Evolutionary conservation across 2,797 vertebrate genomes (phyloP), one percentile per base, ranked within the genome.

Genomic region (Halcyon leucocephala): DNA sequence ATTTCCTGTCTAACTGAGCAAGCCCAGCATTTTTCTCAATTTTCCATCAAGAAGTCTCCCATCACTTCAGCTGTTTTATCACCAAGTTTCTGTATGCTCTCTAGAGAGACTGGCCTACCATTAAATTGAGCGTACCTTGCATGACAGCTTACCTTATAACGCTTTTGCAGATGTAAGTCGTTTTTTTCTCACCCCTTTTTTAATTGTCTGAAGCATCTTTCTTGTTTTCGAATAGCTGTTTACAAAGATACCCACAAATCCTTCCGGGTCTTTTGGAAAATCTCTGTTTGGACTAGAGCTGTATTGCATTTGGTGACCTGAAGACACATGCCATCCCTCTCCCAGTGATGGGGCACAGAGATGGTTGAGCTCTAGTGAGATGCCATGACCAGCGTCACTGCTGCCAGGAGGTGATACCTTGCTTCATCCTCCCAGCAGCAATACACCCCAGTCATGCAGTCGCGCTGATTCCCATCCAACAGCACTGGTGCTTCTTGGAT

Each of bases 271-370:
- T 44, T 82, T 58, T 35, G 12, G 35, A 44, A 33, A 54, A 71
- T 21, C 37, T 10, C 7, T 26, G 13, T 89, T 76, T 82, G 42
- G 60, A 8, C 39, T 86, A 62, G 24, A 81, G 48, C 26, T 21
- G 24, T 71, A 60, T 18, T 33, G 41, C 13, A 15, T 15, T 46
- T 0, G 0, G n/a, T 16, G 15, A 66, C 24, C 55, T 62, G 71
- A 85, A 48, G 21, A 37, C 12, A 18, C 42, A 82, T 5, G 10
- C 21, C 48, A 82, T 28, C 4, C 10, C 42, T 35, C n/a, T 9
- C 6, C 9, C 2, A 0, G 10, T 46, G n/a, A 31, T 7, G 39
- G 25, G 29, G 52, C 65, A 54, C 18, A 0, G 0, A 71, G 51
- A 16, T 66, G n/a, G 20, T 1, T 84, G 65, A 54, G 49, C 25